Evolutionary conservation across 2,113 vertebrate genomes (phyloP).

Genomic region (Chaetops frenatus): DNA sequence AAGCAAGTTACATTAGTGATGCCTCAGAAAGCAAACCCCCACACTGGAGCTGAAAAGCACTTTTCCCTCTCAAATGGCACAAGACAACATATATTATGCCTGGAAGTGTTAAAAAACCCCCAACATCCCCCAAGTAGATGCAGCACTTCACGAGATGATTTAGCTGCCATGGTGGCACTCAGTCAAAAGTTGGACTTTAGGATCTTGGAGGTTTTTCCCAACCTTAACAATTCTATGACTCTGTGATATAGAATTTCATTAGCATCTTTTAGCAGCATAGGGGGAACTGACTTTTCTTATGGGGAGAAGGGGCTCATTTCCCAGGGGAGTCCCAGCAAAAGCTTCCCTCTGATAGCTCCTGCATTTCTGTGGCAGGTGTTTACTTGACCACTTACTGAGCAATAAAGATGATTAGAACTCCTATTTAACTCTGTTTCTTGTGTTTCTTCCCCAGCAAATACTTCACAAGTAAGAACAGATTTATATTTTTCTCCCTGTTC

Average conservation of each 20-base stretch:
- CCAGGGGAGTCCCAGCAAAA: not conserved
- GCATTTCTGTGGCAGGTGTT: not conserved
- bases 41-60: not conserved
- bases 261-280: accelerated
- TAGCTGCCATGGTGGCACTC: not conserved
- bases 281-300: too few relatives aligned
- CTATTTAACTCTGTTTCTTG: not conserved
- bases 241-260: not conserved
- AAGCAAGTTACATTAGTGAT: accelerated
- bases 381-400: too few relatives aligned
- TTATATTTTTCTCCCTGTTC: not conserved
- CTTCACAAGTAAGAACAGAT: not conserved
- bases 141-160: not conserved
- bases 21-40: not conserved
- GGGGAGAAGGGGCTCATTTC: not conserved
- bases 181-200: not conserved
- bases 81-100: not conserved
- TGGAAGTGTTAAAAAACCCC: not conserved
- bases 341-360: not conserved
- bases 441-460: not conserved
- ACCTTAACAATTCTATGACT: not conserved
- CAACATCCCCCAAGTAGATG: accelerated
- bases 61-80: not conserved
- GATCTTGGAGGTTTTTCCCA: not conserved
- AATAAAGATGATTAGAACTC: not conserved